Evolutionary conservation across 2,888 invertebrate genomes (phyloP).

Genomic region (Lobophora halterata): DNA sequence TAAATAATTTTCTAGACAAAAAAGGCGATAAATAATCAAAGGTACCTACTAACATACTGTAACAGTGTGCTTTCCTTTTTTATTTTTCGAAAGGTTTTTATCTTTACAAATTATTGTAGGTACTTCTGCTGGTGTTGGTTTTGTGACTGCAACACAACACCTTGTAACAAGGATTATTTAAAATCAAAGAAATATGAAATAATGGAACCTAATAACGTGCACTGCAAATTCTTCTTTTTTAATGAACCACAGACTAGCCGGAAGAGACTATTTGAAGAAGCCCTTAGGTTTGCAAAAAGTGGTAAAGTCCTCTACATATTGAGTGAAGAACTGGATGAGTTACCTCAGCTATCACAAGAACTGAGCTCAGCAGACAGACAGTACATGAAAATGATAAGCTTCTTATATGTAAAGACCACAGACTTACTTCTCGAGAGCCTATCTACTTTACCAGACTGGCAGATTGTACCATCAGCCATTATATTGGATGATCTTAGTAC

Average conservation of each 20-base stretch:
- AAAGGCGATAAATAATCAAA: too few relatives aligned
- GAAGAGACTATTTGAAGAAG: constrained; percentile 61
- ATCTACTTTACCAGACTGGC: constrained; percentile 59
- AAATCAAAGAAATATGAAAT: too few relatives aligned
- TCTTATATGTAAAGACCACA: constrained; percentile 59
- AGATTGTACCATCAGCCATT: constrained; percentile 59
- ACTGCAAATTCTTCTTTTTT: constrained; percentile 47
- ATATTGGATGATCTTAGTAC: constrained; percentile 62
- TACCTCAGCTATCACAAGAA: constrained; percentile 67
- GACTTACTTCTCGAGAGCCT: constrained; percentile 60
- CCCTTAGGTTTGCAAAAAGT: constrained; percentile 48
- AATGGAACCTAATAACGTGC: constrained; percentile 21
- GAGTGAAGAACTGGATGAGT: constrained; percentile 58
- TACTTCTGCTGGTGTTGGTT: too few relatives aligned
- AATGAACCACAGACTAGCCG: constrained; percentile 48
- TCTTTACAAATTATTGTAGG: too few relatives aligned
- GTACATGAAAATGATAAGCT: constrained; percentile 72
- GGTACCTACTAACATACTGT: too few relatives aligned
- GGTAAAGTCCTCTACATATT: constrained; percentile 69
- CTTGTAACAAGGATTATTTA: too few relatives aligned
- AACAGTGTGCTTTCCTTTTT: too few relatives aligned
- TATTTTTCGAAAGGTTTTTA: too few relatives aligned
- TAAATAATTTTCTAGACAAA: too few relatives aligned
- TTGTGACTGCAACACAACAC: too few relatives aligned
- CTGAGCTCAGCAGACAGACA: constrained; percentile 51